Conservation (phyloP, 2,888 invertebrate genomes). For the Sipha maydis region DNA sequence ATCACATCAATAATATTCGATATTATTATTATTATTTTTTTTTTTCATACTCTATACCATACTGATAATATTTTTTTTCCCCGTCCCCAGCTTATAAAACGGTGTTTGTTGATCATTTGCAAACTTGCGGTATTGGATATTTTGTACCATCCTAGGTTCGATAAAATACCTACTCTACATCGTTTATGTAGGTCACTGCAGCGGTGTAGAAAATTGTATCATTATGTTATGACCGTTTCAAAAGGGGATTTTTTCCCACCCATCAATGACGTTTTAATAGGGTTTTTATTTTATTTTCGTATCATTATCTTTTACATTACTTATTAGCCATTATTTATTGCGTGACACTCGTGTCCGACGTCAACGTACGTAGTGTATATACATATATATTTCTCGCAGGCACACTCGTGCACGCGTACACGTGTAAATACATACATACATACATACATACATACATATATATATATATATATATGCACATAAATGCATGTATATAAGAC, state of each 20-base stretch:
- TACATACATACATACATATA: not conserved
- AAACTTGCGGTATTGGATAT: too few relatives aligned
- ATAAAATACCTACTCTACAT: too few relatives aligned
- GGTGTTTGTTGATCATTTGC: too few relatives aligned
- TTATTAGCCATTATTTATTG: conserved; percentile 15
- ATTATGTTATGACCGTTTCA: not conserved
- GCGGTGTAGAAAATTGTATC: not conserved
- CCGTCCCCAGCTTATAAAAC: too few relatives aligned
- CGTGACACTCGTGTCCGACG: not conserved
- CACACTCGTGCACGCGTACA: not conserved
- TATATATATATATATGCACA: not conserved
- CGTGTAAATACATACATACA: not conserved
- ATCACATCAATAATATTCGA: too few relatives aligned
- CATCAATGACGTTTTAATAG: conserved; percentile 12
- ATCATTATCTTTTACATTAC: not conserved
- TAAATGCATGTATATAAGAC: not conserved
- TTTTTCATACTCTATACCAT: too few relatives aligned
- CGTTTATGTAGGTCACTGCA: too few relatives aligned
- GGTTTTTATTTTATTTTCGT: not conserved
- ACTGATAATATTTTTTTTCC: too few relatives aligned
- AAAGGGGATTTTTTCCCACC: not conserved
- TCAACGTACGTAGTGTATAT: not conserved
- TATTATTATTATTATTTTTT: too few relatives aligned
- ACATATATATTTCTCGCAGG: not conserved
- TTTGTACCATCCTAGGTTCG: too few relatives aligned